Conservation (phyloP, 2,888 invertebrate species). For the Fissipunctia ypsillon region DNA sequence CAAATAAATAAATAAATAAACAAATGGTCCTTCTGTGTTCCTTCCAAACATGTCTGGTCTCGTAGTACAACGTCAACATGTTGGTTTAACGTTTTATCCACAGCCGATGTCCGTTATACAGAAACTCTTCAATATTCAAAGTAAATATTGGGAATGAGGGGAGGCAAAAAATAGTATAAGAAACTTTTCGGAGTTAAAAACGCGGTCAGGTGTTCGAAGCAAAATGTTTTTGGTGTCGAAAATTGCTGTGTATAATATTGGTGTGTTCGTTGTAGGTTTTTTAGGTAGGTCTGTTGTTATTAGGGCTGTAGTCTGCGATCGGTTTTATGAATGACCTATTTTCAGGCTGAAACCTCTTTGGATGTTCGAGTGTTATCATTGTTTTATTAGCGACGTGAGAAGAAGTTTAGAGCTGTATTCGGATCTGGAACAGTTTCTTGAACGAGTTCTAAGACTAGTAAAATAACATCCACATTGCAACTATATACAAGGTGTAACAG, state of each 20-base stretch:
- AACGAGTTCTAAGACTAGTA: background rate
- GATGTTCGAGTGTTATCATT: background rate
- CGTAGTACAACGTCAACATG: conserved; percentile 54
- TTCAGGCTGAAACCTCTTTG: background rate
- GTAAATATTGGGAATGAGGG: conserved; percentile 63
- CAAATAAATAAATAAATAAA: no score
- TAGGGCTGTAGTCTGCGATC: background rate
- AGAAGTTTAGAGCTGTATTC: background rate
- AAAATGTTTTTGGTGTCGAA: conserved; percentile 56
- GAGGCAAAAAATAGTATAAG: conserved; percentile 51
- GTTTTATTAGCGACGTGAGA: background rate
- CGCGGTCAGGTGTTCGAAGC: conserved; percentile 61
- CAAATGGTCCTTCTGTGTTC: conserved; percentile 5
- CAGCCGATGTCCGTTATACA: conserved; percentile 56
- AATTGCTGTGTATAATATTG: conserved; percentile 48
- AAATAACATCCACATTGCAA: background rate
- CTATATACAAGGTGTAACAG: no score
- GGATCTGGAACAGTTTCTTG: background rate
- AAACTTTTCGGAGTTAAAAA: conserved; percentile 59
- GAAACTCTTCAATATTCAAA: conserved; percentile 66
- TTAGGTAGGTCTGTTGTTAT: conserved; percentile 8
- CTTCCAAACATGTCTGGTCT: conserved; percentile 4
- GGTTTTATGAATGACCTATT: conserved; percentile 5
- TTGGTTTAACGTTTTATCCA: conserved; percentile 61
- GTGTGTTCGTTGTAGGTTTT: conserved; percentile 31